Base-by-base conservation (phyloP, 2,888 invertebrate genomes). In the Margaritifera margaritifera region DNA sequence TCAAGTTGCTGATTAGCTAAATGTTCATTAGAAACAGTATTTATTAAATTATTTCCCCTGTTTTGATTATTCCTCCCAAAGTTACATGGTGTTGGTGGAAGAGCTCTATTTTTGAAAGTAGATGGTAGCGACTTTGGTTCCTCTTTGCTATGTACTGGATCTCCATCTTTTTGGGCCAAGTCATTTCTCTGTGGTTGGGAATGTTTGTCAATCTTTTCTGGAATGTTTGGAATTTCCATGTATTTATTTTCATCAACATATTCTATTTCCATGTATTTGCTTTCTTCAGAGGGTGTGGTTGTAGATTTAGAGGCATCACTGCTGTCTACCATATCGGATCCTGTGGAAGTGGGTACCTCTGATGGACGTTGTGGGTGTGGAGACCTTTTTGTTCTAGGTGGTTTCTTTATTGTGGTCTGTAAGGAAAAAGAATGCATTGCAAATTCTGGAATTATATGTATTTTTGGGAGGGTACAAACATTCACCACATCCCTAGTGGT, bases 371-470 rank as follows among this genome's bases (percentile, higher is more conserved):
- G 66, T 54, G 74, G 75, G 42, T 59, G 61, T 31, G 77, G 75
- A 42, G 73, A 71, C 57, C 71, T 78, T 65, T 81, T 83, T 53
- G 78, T 75, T 66, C 84, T 70, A 18, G 81, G 81, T 8, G 84
- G 84, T 62, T 84, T 84, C 69, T 75, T 77, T 52, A 82, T 81
- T 59, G 66, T 74, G n/a, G 72, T 67, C 81, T 80, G 72, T 22
- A 69, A 68, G 54, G 54, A 62, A 24, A 8, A 51, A 24, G 11
- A 58, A 62, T 22, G 31, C 8, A n/a, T 55, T 55, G 6, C n/a
- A 22, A 22, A 22, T n/a, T 19, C n/a, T 22, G 22, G 19, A 53
- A 53, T 53, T 15, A 53, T 19, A 53, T 15, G 19, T 53, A 53
- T 53, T 53, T 15, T 18, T 53, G 15, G 19, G 53, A 15, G 53